Base-by-base conservation (phyloP, 2,113 vertebrate species). In the Cyanoderma ruficeps region DNA sequence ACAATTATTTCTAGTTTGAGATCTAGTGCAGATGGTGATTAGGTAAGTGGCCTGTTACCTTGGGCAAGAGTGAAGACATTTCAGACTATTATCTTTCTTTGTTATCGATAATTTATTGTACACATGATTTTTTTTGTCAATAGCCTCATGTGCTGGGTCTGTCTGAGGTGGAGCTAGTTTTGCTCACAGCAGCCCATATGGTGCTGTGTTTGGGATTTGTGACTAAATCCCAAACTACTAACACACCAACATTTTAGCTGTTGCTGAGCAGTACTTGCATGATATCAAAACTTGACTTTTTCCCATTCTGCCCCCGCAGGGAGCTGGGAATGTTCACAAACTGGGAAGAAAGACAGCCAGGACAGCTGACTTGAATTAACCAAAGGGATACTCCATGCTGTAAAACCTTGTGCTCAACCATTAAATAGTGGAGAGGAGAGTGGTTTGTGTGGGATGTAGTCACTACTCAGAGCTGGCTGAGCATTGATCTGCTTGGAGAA, bases 291-390 rank as follows among this genome's bases (percentile, higher is more conserved):
- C 6, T 55, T 55, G 37, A 28, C 18, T 33, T 85, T 69, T 60
- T 74, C n/a, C 27, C 24, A 33, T n/a, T 81, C 27, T 61, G 18
- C 18, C 44, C 22, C 17, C 0, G 0, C 37, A 72, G 31, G 0
- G 3, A 81, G 15, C 25, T 37, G 25, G 12, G 33, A 9, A 46
- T 35, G 18, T 2, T 7, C 44, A 47, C 0, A 6, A 59, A 57
- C 1, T 59, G 20, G 30, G 55, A 90, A 21, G 35, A 21, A 69
- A 68, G 21, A 46, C 31, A 80, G 11, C 18, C 33, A 74, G 21
- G 18, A 41, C 37, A 65, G 30, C 41, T 47, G 44, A 84, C 16
- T 30, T 61, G n/a, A 78, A 42, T 2, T 44, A 42, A 65, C 83
- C 2, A 9, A 30, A 74, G 27, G 30, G 23, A 39, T 53, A 15